Percentiles rank a stretch among this genome's conserved stretches.
phyloP scores from a whole-genome alignment of 2,113 vertebrate genomes.

The Sitta europaea region DNA sequence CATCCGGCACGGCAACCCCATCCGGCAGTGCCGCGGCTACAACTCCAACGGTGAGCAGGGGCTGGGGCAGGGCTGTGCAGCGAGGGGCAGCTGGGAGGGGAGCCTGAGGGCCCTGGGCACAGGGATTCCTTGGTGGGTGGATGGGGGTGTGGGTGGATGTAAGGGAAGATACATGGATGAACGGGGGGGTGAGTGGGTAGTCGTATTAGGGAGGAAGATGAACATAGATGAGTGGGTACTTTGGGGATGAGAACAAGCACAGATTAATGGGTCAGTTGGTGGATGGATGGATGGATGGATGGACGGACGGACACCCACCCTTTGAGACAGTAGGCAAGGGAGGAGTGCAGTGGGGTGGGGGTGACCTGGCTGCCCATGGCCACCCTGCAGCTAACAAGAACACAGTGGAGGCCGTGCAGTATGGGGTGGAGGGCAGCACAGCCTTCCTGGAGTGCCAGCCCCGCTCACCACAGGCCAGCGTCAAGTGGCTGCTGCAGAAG shows the following conservation, averaged over 20 bases:
- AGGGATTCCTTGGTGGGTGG: background rate
- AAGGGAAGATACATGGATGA: too few species aligned
- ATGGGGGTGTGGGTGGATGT: background rate
- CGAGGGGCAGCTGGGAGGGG: fast-evolving
- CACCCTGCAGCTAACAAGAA: constrained; percentile 87
- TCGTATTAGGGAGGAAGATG: background rate
- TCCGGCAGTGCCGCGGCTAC: constrained; percentile 92
- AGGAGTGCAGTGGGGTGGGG: background rate
- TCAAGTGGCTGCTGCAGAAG: constrained; percentile 96
- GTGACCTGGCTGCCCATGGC: background rate
- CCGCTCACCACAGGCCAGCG: constrained; percentile 88
- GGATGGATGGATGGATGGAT: background rate
- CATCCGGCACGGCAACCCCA: constrained; percentile 89
- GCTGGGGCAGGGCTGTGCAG: fast-evolving
- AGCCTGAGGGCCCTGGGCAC: background rate
- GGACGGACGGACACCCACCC: background rate
- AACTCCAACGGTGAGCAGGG: constrained; percentile 86
- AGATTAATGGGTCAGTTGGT: background rate
- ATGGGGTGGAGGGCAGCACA: constrained; percentile 92
- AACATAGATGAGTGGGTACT: background rate
- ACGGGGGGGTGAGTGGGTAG: background rate
- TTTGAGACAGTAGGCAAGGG: background rate
- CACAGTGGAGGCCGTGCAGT: constrained; percentile 86
- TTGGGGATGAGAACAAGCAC: background rate
- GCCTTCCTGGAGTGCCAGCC: constrained; percentile 97